Conservation (phyloP, 1,140 invertebrate species). For the Drosophila varians region DNA sequence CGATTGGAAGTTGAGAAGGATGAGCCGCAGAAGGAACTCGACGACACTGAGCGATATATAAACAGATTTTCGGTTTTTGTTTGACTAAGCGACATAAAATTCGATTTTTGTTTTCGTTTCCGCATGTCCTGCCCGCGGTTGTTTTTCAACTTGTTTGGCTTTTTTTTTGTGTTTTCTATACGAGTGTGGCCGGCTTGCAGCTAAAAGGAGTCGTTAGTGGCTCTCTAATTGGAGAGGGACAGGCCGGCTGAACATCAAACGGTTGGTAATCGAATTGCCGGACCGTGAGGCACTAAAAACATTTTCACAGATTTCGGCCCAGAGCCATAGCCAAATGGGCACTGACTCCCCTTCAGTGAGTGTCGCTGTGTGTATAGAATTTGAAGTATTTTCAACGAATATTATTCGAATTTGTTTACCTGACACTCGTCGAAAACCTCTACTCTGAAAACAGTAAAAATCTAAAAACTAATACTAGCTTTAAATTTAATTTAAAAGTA, state of each 20-base stretch:
- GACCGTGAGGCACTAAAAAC: slow-evolving; percentile 27
- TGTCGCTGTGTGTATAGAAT: background rate
- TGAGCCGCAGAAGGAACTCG: background rate
- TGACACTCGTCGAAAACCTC: too few species aligned
- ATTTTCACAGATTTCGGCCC: slow-evolving; percentile 37
- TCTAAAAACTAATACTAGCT: background rate
- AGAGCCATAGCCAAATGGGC: background rate
- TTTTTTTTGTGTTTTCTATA: background rate
- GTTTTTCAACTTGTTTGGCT: slow-evolving; percentile 8
- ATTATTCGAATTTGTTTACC: slow-evolving; percentile 27
- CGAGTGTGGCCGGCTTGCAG: slow-evolving; percentile 13
- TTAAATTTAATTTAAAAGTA: background rate
- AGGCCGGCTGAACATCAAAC: slow-evolving; percentile 32
- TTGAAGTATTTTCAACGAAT: too few species aligned
- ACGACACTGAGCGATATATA: slow-evolving; percentile 52
- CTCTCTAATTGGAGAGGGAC: slow-evolving; percentile 34
- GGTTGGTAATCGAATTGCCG: slow-evolving; percentile 44
- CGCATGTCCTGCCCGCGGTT: slow-evolving; percentile 13
- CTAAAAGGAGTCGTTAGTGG: slow-evolving; percentile 47
- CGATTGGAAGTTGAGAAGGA: background rate
- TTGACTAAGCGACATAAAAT: slow-evolving; percentile 57
- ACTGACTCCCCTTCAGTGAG: slow-evolving; percentile 7
- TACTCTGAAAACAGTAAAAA: too few species aligned
- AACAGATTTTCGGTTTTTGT: slow-evolving; percentile 62
- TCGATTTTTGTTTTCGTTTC: slow-evolving; percentile 35